Evolutionary conservation across 2,888 invertebrate species (phyloP).

Genomic region (Protonemura montana): DNA sequence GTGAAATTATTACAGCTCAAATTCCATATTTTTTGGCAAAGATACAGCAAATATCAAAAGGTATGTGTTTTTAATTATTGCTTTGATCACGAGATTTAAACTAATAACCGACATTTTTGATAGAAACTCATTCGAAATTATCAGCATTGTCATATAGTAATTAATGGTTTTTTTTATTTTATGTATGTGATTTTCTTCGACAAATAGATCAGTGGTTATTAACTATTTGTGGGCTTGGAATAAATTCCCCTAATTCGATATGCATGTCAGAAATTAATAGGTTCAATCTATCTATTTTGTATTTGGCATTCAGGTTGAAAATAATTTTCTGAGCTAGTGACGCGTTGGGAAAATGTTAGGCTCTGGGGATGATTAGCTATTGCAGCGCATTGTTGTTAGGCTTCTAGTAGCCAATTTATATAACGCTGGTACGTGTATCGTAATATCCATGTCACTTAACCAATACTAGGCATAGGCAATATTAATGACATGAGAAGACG

Average conservation of each 20-base stretch:
- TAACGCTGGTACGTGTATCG: not conserved
- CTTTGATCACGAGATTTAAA: no score
- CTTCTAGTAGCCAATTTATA: slow-evolving; percentile 25
- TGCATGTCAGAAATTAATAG: slow-evolving; percentile 34
- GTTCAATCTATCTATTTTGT: slow-evolving; percentile 39
- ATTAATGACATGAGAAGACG: slow-evolving; percentile 34
- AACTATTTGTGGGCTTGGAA: slow-evolving; percentile 13
- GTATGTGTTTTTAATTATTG: no score
- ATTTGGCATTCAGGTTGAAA: slow-evolving; percentile 21
- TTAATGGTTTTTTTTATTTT: not conserved
- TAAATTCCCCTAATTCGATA: slow-evolving; percentile 32
- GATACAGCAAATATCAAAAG: no score
- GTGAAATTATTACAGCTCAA: no score
- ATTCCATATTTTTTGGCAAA: no score
- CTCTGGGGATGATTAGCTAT: not conserved
- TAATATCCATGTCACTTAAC: slow-evolving; percentile 14
- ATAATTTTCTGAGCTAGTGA: not conserved
- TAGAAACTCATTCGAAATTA: not conserved
- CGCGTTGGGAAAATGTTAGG: not conserved
- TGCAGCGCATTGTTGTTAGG: slow-evolving; percentile 18
- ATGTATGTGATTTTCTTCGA: not conserved
- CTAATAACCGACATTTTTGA: not conserved
- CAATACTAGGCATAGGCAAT: slow-evolving; percentile 4
- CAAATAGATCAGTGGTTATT: not conserved
- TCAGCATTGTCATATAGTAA: not conserved